phyloP scores from a whole-genome alignment of 1,140 invertebrate genomes.

The Bacillus rossius region DNA sequence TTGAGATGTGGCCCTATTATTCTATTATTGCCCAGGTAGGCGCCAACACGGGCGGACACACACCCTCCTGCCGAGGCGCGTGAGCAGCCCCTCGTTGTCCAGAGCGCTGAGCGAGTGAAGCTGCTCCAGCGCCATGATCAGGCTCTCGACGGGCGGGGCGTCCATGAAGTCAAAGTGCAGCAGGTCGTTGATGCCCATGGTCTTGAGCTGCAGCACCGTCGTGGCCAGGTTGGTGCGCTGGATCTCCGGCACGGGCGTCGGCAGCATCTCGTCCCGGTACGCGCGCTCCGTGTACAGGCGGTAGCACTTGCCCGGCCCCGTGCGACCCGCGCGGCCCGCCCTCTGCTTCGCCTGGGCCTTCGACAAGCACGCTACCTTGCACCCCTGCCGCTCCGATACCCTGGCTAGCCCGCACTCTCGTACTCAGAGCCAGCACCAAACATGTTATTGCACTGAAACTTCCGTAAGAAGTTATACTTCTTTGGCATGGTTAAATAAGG shows the following conservation, averaged over 20 bases:
- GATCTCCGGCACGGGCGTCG: conserved; percentile 98
- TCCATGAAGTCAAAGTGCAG: conserved; percentile 99
- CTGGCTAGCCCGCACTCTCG: too few species aligned
- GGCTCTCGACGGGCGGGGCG: conserved; percentile 92
- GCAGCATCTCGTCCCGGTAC: conserved; percentile 97
- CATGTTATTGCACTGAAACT: too few species aligned
- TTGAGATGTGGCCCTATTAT: too few species aligned
- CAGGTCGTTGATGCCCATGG: conserved; percentile 99
- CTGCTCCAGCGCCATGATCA: conserved; percentile 97
- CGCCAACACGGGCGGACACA: too few species aligned
- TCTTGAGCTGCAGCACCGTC: conserved; percentile 93
- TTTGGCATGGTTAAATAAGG: too few species aligned
- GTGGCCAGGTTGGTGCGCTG: conserved; percentile 96
- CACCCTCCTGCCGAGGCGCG: conserved; percentile 83
- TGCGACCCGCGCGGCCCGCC: conserved; percentile 92
- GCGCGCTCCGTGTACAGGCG: conserved; percentile 98
- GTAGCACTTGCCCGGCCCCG: conserved; percentile 97
- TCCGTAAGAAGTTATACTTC: too few species aligned
- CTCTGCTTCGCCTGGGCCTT: conserved; percentile 96
- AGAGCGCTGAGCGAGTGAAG: conserved; percentile 95
- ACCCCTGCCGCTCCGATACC: too few species aligned
- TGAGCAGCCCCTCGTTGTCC: conserved; percentile 94
- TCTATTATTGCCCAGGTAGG: too few species aligned
- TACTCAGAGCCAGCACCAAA: too few species aligned
- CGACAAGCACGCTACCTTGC: conserved; percentile 12